A percentile compares a stretch with the other conserved stretches of the same genome.
phyloP scores from a whole-genome alignment of 64 coral and sea anemone genomes.

The Pocillopora verrucosa region DNA sequence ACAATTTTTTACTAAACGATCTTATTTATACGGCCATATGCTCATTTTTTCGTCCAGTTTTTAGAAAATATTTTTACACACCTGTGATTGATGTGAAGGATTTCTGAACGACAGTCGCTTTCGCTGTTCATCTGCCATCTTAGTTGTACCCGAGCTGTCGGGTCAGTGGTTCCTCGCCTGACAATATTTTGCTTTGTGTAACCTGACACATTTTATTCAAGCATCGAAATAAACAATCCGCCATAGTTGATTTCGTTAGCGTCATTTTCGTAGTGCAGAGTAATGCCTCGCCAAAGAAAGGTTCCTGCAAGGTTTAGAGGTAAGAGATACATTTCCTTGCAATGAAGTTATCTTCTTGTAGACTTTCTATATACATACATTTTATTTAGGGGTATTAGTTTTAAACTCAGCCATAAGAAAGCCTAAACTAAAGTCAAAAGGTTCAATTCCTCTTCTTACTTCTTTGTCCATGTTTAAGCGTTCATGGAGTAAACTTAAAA shows the following conservation, averaged over 20 bases:
- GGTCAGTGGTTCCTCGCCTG: constrained; percentile 2
- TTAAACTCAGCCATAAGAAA: too few species aligned
- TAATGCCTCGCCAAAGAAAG: constrained; percentile 71
- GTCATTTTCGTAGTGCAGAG: constrained; percentile 8
- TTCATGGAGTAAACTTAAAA: too few species aligned
- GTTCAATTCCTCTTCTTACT: too few species aligned
- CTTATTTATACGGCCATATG: too few species aligned
- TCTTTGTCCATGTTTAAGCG: too few species aligned
- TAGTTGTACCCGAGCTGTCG: background rate
- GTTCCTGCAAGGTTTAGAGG: constrained; percentile 66
- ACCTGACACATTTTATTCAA: background rate
- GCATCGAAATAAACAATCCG: background rate
- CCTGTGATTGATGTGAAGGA: constrained; percentile 8
- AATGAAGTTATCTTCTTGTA: background rate
- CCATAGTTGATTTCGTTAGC: constrained; percentile 23
- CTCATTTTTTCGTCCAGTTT: too few species aligned
- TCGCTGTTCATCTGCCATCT: constrained; percentile 30
- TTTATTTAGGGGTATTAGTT: too few species aligned
- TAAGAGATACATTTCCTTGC: background rate
- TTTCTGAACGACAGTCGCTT: background rate
- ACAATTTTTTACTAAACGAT: background rate
- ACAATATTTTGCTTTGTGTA: background rate
- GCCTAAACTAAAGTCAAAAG: too few species aligned
- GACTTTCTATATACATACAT: background rate
- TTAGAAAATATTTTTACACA: background rate